Evolutionary conservation across 2,797 vertebrate genomes (phyloP).

Genomic region (Squalus acanthias): DNA sequence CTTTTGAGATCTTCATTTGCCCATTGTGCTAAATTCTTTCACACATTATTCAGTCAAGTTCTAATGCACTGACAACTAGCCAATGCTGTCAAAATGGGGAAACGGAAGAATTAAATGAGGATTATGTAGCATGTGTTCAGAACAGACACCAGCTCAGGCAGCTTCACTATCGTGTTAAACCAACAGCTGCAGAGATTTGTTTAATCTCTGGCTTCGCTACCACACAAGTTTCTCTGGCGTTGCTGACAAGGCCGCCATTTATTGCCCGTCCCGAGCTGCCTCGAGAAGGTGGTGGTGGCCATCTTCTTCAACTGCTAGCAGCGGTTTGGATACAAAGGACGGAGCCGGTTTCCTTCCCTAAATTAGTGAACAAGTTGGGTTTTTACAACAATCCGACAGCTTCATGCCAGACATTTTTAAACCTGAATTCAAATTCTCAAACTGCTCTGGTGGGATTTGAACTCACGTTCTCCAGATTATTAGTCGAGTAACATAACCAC

Average conservation of each 20-base stretch:
- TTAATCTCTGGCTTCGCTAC: background rate
- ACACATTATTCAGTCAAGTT: background rate
- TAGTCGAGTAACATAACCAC: background rate
- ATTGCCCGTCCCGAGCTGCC: background rate
- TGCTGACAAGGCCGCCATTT: background rate
- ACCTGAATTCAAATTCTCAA: background rate
- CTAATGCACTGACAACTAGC: background rate
- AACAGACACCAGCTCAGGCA: background rate
- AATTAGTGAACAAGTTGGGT: background rate
- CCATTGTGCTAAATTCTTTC: background rate
- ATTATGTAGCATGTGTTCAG: conserved; percentile 4
- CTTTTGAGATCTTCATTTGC: background rate
- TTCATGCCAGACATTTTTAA: background rate
- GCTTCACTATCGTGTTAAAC: background rate
- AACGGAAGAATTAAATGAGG: background rate
- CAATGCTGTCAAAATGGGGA: background rate
- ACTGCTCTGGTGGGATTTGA: background rate
- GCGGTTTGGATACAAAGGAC: background rate
- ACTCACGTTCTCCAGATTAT: background rate
- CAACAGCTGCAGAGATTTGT: background rate
- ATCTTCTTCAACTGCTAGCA: background rate
- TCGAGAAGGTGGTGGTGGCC: background rate
- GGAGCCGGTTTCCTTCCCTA: background rate
- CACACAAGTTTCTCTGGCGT: background rate
- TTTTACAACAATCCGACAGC: background rate